Evolutionary conservation across 2,113 vertebrate species (phyloP).

Genomic region (Nothocercus nigrocapillus): DNA sequence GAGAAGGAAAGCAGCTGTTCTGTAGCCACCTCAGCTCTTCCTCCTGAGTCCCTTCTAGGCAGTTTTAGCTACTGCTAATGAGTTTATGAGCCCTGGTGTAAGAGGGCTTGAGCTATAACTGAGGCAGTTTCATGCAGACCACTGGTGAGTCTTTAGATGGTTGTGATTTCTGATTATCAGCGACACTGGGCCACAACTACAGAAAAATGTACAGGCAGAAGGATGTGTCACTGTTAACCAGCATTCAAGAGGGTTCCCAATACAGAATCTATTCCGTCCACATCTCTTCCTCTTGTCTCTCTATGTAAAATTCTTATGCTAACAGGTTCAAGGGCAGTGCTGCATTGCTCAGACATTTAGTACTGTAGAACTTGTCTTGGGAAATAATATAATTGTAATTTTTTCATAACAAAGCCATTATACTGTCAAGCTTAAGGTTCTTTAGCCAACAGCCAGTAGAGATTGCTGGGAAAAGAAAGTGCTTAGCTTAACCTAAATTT

Average conservation of each 20-base stretch:
- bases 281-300: neutral
- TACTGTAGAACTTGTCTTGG: slow-evolving; percentile 31
- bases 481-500: slow-evolving; percentile 51
- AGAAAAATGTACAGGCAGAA: neutral
- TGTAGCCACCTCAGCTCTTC: neutral
- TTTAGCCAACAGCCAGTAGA: slow-evolving; percentile 11
- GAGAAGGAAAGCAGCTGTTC: neutral
- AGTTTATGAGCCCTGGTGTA: neutral
- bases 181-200: neutral
- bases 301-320: slow-evolving; percentile 9
- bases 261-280: neutral
- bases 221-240: neutral
- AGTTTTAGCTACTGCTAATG: neutral
- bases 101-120: neutral
- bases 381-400: slow-evolving; percentile 46
- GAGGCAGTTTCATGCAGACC: neutral
- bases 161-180: neutral
- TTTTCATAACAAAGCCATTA: slow-evolving; percentile 59
- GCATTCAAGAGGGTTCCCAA: accelerated
- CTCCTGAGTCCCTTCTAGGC: neutral
- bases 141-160: neutral
- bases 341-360: neutral
- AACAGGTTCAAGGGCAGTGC: slow-evolving; percentile 21
- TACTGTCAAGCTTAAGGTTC: slow-evolving; percentile 43
- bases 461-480: slow-evolving; percentile 51